These are phyloP conservation scores for Anorthoa munda DNA, from an alignment of 2,888 invertebrate species.

Conservation along the genomic window DNA sequence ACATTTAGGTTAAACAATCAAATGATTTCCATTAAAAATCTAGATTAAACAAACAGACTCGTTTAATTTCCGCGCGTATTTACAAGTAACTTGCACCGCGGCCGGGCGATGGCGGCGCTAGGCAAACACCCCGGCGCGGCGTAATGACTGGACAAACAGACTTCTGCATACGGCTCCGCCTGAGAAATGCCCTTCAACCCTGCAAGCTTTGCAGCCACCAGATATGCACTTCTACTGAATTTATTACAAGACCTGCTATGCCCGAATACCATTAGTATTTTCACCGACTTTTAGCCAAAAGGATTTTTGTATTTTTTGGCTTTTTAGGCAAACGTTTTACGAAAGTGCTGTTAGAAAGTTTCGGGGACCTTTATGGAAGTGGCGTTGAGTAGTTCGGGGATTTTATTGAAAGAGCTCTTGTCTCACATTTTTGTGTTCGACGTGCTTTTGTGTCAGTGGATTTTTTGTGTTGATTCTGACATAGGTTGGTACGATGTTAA, in stretches of 20 bases:
- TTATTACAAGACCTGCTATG: slow-evolving; percentile 57
- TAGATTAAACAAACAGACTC: slow-evolving; percentile 34
- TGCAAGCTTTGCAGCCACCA: slow-evolving; percentile 27
- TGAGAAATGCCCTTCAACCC: slow-evolving; percentile 66
- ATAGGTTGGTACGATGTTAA: slow-evolving; percentile 26
- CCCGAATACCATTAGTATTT: slow-evolving; percentile 50
- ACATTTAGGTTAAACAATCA: slow-evolving; percentile 35
- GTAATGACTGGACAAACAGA: slow-evolving; percentile 92
- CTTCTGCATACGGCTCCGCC: slow-evolving; percentile 90
- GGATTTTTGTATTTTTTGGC: slow-evolving; percentile 41
- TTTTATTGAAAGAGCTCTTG: slow-evolving; percentile 61
- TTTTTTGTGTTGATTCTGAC: slow-evolving; percentile 38
- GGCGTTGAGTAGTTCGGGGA: slow-evolving; percentile 57
- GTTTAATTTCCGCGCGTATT: slow-evolving; percentile 49
- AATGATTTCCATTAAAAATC: slow-evolving; percentile 47
- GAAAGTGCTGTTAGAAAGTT: slow-evolving; percentile 62
- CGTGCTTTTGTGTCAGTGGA: slow-evolving; percentile 46
- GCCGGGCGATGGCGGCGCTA: slow-evolving; percentile 61
- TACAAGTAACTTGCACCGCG: slow-evolving; percentile 63
- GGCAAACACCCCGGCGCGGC: slow-evolving; percentile 82
- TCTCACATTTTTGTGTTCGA: slow-evolving; percentile 56
- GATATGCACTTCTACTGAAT: slow-evolving; percentile 66
- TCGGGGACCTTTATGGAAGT: slow-evolving; percentile 56
- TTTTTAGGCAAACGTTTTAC: slow-evolving; percentile 56
- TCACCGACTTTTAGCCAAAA: slow-evolving; percentile 13